A percentile compares a stretch with the other conserved stretches of the same genome.
phyloP scores from a whole-genome alignment of 2,888 invertebrate genomes.

The Drosophila stalkeri region DNA sequence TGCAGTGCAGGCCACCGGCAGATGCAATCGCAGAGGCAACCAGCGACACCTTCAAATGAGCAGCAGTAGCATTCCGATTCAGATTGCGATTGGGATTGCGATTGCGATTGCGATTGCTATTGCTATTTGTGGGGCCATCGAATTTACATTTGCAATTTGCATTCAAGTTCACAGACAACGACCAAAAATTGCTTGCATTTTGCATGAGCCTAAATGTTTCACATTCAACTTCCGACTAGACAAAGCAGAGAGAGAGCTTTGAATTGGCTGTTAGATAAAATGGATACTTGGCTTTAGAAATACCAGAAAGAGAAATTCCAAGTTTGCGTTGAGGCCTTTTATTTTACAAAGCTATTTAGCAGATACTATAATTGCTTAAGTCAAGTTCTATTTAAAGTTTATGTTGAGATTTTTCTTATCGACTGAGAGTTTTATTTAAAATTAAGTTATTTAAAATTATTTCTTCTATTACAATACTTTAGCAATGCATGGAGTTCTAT shows the following conservation, averaged over 20 bases:
- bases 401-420: no score
- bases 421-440: no score
- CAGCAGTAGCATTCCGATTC: constrained; percentile 10
- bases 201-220: constrained; percentile 33
- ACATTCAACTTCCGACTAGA: constrained; percentile 50
- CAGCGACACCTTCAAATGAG: constrained; percentile 43
- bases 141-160: constrained; percentile 59
- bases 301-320: not conserved
- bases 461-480: no score
- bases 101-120: constrained; percentile 10
- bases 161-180: constrained; percentile 50
- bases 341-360: not conserved
- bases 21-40: constrained; percentile 28
- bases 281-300: not conserved
- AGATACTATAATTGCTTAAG: no score
- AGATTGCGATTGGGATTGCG: constrained; percentile 18
- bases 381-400: no score
- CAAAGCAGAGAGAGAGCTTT: not conserved
- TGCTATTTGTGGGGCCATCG: constrained; percentile 28
- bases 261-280: not conserved
- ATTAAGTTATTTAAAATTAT: no score
- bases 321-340: not conserved
- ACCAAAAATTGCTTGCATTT: constrained; percentile 27
- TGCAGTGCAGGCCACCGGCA: not conserved
- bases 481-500: no score